Evolutionary conservation across 2,113 vertebrate species (phyloP).

Genomic region (Parus major): DNA sequence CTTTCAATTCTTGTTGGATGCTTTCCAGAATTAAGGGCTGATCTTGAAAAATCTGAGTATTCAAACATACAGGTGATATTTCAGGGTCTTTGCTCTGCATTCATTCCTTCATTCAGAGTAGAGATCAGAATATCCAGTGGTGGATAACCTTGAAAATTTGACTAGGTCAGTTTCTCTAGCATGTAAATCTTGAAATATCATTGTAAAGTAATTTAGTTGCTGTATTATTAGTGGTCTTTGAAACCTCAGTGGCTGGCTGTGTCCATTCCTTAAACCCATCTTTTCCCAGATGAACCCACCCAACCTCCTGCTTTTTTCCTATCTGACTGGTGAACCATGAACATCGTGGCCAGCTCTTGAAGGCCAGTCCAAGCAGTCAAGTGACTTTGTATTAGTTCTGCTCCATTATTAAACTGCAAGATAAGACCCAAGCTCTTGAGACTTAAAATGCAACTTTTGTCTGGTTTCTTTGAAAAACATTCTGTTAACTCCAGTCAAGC

Average conservation of each 20-base stretch:
- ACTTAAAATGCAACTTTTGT: slow-evolving; percentile 11
- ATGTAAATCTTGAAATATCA: not conserved
- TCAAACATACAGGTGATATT: not conserved
- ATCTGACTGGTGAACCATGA: not conserved
- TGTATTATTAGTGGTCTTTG: not conserved
- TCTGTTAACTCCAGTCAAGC: not conserved
- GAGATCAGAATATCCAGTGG: not conserved
- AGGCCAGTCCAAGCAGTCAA: not conserved
- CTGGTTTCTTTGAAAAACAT: slow-evolving; percentile 28
- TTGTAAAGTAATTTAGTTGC: not conserved
- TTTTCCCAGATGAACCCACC: not conserved
- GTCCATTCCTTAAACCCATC: not conserved
- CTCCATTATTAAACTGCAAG: not conserved
- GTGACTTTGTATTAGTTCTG: not conserved
- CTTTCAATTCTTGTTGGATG: not conserved
- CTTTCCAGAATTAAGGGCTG: not conserved
- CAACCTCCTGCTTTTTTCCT: not conserved
- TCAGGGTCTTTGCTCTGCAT: not conserved
- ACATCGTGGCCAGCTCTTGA: not conserved
- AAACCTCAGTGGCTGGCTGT: not conserved
- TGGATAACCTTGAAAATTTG: not conserved
- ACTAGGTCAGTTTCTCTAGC: not conserved
- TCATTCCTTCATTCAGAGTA: not conserved
- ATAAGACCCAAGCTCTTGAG: not conserved
- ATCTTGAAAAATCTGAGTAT: not conserved